Evolutionary conservation across 2,888 invertebrate genomes (phyloP).

Genomic region (Cetonia aurata): DNA sequence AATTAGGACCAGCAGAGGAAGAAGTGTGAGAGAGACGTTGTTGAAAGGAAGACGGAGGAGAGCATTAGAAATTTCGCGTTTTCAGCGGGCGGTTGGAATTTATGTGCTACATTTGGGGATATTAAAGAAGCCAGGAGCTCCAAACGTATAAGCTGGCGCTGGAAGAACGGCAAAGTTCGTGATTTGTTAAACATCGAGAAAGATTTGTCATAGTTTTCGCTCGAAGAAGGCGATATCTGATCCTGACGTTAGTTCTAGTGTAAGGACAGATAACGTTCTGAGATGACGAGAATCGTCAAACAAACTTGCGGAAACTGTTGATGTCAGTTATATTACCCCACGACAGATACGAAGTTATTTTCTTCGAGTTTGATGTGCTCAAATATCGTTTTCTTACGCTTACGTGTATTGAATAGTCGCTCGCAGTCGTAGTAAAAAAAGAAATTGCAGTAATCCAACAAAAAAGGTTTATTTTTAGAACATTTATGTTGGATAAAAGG

Average conservation of each 20-base stretch:
- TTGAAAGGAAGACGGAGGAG: constrained; percentile 31
- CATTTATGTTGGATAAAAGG: no score
- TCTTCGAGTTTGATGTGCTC: no score
- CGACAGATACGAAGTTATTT: no score
- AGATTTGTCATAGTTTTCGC: constrained; percentile 57
- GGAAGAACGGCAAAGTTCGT: constrained; percentile 59
- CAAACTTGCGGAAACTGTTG: no score
- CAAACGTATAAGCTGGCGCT: constrained; percentile 51
- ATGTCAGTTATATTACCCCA: no score
- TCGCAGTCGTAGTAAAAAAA: no score
- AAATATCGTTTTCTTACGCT: no score
- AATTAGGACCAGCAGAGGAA: constrained; percentile 19
- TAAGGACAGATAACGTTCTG: constrained; percentile 9
- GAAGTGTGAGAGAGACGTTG: background rate
- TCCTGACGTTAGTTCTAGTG: constrained; percentile 16
- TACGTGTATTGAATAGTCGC: no score
- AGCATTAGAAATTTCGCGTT: constrained; percentile 55
- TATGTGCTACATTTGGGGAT: constrained; percentile 63
- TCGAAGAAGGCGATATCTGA: background rate
- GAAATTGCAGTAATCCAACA: no score
- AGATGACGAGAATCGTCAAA: background rate
- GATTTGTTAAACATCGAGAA: constrained; percentile 59
- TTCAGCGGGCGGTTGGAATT: constrained; percentile 57
- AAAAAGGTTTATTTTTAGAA: no score
- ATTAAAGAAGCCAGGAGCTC: constrained; percentile 54